These are phyloP conservation scores for Bugula neritina DNA, from an alignment of 2,888 invertebrate genomes.

Conservation along the genomic window DNA sequence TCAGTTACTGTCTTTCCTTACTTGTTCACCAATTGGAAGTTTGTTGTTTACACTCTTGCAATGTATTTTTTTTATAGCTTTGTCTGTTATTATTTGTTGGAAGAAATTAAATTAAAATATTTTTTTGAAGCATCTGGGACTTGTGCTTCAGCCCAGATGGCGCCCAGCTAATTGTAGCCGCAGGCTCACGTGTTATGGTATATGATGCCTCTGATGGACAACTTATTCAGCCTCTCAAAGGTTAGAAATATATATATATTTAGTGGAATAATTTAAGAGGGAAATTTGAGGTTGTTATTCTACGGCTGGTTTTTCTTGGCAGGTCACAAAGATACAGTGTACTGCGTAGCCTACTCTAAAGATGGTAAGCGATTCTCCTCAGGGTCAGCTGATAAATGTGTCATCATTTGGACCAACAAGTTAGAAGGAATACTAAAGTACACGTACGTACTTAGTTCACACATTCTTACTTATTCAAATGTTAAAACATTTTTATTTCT, in stretches of 20 bases:
- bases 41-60: too few relatives aligned
- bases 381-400: constrained; percentile 92
- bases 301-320: too few relatives aligned
- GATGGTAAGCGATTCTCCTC: constrained; percentile 96
- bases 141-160: constrained; percentile 95
- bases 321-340: constrained; percentile 85
- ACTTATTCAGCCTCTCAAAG: constrained; percentile 83
- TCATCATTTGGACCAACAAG: constrained; percentile 94
- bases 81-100: too few relatives aligned
- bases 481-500: not conserved
- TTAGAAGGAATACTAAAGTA: constrained; percentile 93
- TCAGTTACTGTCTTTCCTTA: too few relatives aligned
- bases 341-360: constrained; percentile 81
- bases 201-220: constrained; percentile 87
- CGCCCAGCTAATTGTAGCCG: constrained; percentile 83
- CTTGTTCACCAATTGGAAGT: too few relatives aligned
- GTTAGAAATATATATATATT: constrained; percentile 31
- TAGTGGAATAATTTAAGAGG: too few relatives aligned
- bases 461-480: not conserved
- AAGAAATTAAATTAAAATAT: too few relatives aligned
- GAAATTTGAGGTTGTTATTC: too few relatives aligned
- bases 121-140: constrained; percentile 76
- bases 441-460: constrained; percentile 62
- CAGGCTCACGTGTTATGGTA: constrained; percentile 87
- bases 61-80: too few relatives aligned